Percentiles rank a stretch among this genome's conserved stretches.
phyloP scores from a whole-genome alignment of 2,888 invertebrate species.

The Protophormia terraenovae region DNA sequence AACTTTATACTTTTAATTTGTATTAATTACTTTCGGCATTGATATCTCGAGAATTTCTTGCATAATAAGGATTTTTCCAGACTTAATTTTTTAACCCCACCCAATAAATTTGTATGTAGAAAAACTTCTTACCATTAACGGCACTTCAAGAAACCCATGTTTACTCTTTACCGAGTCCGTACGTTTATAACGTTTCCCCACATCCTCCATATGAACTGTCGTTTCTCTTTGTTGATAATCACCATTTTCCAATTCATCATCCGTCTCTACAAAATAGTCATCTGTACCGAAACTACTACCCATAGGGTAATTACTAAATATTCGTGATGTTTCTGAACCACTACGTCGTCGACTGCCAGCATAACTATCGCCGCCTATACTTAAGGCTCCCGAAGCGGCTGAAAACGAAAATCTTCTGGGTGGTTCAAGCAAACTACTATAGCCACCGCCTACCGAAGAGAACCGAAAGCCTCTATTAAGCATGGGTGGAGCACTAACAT shows the following conservation, averaged over 20 bases:
- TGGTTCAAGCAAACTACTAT: constrained; percentile 87
- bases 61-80: constrained; percentile 10
- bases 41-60: background rate
- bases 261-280: constrained; percentile 81
- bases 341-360: constrained; percentile 84
- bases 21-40: too few relatives aligned
- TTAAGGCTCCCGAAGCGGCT: constrained; percentile 72
- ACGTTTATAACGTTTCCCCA: constrained; percentile 71
- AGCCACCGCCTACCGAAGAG: constrained; percentile 86
- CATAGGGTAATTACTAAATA: constrained; percentile 81
- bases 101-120: background rate
- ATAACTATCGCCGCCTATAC: constrained; percentile 76
- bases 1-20: background rate
- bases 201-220: constrained; percentile 69
- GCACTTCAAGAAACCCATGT: constrained; percentile 81
- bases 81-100: background rate
- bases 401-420: constrained; percentile 84
- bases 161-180: constrained; percentile 79
- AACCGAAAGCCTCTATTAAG: constrained; percentile 83
- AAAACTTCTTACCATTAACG: constrained; percentile 76
- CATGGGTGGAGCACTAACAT: constrained; percentile 84
- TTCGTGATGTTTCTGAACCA: constrained; percentile 83
- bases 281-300: constrained; percentile 81
- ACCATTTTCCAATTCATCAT: constrained; percentile 82
- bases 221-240: constrained; percentile 81